phyloP scores from a whole-genome alignment of 2,888 invertebrate genomes.

The Elmis aenea region DNA sequence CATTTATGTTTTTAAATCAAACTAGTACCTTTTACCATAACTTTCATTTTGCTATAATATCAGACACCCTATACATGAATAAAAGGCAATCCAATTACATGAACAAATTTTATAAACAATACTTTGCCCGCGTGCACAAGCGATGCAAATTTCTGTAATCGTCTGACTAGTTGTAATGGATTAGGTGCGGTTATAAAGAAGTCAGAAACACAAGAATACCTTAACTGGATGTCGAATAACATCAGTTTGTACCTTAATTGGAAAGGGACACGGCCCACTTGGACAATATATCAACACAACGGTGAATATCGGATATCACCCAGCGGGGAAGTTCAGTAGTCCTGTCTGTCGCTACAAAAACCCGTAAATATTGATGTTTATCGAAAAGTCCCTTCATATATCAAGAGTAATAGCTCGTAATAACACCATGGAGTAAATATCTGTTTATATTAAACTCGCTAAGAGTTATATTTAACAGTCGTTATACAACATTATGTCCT shows the following conservation, averaged over 20 bases:
- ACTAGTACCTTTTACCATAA: no score
- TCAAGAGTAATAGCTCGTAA: conserved; percentile 14
- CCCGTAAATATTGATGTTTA: conserved; percentile 17
- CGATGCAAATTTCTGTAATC: no score
- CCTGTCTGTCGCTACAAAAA: conserved; percentile 8
- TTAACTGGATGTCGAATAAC: conserved; percentile 16
- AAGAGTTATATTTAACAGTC: no score
- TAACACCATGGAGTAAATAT: conserved; percentile 7
- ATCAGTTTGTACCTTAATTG: conserved; percentile 16
- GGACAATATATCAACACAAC: conserved; percentile 11
- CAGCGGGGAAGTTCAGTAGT: conserved; percentile 9
- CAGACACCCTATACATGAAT: no score
- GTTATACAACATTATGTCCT: no score
- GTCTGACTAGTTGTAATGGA: conserved; percentile 23
- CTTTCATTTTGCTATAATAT: no score
- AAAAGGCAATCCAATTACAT: no score
- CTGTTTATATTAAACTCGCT: conserved; percentile 10
- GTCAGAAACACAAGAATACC: conserved; percentile 14
- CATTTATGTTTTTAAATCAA: no score
- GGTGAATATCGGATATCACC: no score
- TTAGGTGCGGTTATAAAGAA: conserved; percentile 18
- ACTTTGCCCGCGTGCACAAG: no score
- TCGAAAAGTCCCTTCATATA: conserved; percentile 12
- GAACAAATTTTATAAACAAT: no score
- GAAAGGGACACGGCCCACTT: conserved; percentile 13